Evolutionary conservation across 2,888 invertebrate species (phyloP), one percentile per base, ranked within the genome.

Genomic region (Papilio demoleus): DNA sequence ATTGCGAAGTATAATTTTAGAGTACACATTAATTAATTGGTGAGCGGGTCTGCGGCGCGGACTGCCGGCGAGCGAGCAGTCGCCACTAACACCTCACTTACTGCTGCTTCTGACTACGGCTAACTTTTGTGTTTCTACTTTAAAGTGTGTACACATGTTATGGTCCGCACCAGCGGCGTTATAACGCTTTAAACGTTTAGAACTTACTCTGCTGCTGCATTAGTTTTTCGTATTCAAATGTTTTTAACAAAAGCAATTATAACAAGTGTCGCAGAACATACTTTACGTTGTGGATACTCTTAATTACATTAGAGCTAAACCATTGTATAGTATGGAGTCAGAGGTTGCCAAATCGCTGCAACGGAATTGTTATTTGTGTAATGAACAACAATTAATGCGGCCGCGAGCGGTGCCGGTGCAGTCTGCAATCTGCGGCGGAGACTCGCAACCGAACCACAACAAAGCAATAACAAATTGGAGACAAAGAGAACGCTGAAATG

Each of bases 321-420:
- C 14, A 19, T 22, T 36, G 22, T 40, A 24, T 40, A 60, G 27
- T 5, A 36, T 58, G 34, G 19, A 36, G 34, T 36, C 40, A 22
- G 47, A 19, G 45, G 34, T 31, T 63, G 34, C 63, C 34, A 50
- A 63, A 63, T 36, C n/a, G 19, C 12, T 34, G 22, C 34, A 63
- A 36, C 36, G 47, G 63, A 47, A 63, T n/a, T 22, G 47, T 58
- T 58, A 65, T 65, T 65, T 65, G 65, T 40, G 42, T 65, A 65
- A 65, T 40, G 65, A 42, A 42, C 22, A 34, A 19, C 42, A 65
- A 53, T 65, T 42, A 56, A 65, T n/a, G 22, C 38, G 42, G 42
- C 42, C 17, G 42, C 42, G 65, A 42, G 53, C 12, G 17, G 14
- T 24, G 50, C 12, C 17, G 24, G 11, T 9, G 65, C 42, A 14